phyloP scores from a whole-genome alignment of 2,113 vertebrate genomes.

The Solea senegalensis region DNA sequence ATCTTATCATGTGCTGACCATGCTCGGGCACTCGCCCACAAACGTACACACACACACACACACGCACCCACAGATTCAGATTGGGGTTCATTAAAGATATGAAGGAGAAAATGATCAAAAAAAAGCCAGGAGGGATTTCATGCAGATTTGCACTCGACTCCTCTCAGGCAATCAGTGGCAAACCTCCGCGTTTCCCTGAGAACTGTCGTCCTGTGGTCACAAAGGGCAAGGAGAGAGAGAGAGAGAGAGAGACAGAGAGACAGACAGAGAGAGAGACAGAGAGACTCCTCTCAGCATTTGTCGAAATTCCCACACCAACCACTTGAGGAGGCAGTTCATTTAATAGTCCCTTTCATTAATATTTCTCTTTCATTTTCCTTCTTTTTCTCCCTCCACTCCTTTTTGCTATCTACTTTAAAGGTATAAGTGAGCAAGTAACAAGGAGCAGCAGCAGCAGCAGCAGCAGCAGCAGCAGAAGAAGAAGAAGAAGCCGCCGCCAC shows the following conservation, averaged over 20 bases:
- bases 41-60: slow-evolving; percentile 11
- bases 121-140: slow-evolving; percentile 60
- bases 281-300: slow-evolving; percentile 59
- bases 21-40: not conserved
- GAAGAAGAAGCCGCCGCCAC: slow-evolving; percentile 55
- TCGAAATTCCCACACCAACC: slow-evolving; percentile 57
- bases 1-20: slow-evolving; percentile 15
- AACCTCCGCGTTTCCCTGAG: slow-evolving; percentile 60
- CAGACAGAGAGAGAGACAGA: slow-evolving; percentile 34
- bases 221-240: slow-evolving; percentile 52
- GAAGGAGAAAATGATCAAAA: slow-evolving; percentile 68
- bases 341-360: slow-evolving; percentile 78
- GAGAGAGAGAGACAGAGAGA: not conserved
- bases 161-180: slow-evolving; percentile 72
- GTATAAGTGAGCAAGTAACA: slow-evolving; percentile 59
- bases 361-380: slow-evolving; percentile 73
- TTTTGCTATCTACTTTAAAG: slow-evolving; percentile 65
- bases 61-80: slow-evolving; percentile 38
- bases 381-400: slow-evolving; percentile 41
- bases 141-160: slow-evolving; percentile 68
- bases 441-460: slow-evolving; percentile 48
- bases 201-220: slow-evolving; percentile 64
- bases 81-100: slow-evolving; percentile 65
- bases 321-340: slow-evolving; percentile 74
- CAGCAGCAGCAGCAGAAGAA: slow-evolving; percentile 51